Conservation (phyloP, 2,888 invertebrate species). For the Dione vanillae region DNA sequence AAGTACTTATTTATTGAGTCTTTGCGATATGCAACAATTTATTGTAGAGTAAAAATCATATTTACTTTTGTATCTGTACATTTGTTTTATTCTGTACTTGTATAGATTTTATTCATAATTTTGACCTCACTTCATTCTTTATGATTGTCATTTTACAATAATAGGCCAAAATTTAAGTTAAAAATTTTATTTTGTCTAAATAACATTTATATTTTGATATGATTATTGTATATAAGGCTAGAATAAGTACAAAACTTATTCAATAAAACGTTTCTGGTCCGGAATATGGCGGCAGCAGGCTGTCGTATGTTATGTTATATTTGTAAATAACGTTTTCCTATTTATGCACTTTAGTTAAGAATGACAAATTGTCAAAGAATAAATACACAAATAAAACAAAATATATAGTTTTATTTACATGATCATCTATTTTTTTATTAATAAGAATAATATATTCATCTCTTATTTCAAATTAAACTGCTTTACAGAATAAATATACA, state of each 20-base stretch:
- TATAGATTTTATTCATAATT: slow-evolving; percentile 1
- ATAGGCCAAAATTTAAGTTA: not conserved
- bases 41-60: not conserved
- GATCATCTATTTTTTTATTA: not conserved
- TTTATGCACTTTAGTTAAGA: slow-evolving; percentile 78
- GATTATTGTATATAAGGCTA: slow-evolving; percentile 25
- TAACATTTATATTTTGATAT: slow-evolving; percentile 32
- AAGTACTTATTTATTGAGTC: not conserved
- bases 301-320: slow-evolving; percentile 42
- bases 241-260: slow-evolving; percentile 27
- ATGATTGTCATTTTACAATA: slow-evolving; percentile 7
- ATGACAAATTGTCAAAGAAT: slow-evolving; percentile 63
- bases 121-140: not conserved
- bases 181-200: slow-evolving; percentile 12
- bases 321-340: slow-evolving; percentile 79
- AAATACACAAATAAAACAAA: slow-evolving; percentile 67
- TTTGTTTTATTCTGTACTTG: not conserved
- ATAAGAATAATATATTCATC: not conserved
- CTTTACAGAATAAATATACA: too few relatives aligned
- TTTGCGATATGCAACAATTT: not conserved
- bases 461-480: too few relatives aligned
- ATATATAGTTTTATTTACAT: slow-evolving; percentile 60
- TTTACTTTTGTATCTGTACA: not conserved
- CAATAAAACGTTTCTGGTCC: slow-evolving; percentile 28
- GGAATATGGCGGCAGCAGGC: slow-evolving; percentile 40